phyloP scores from a whole-genome alignment of 2,797 vertebrate genomes.

The Hippoglossus hippoglossus region DNA sequence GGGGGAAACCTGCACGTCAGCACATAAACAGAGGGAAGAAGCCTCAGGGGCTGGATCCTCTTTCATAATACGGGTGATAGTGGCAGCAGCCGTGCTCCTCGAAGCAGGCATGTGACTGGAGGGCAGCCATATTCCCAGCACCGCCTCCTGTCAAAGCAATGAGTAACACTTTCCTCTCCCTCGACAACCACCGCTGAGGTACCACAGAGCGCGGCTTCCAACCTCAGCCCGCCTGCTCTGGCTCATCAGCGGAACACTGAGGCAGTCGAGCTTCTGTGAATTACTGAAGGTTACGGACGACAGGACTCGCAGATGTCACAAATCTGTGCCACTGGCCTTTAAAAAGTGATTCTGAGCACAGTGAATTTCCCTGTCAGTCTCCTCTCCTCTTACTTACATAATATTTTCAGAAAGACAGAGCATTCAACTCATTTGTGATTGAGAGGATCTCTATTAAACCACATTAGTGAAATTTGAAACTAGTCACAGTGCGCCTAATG shows the following conservation, averaged over 20 bases:
- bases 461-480: not conserved
- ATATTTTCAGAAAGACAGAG: constrained; percentile 23
- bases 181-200: constrained; percentile 31
- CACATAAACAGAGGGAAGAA: constrained; percentile 42
- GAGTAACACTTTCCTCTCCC: constrained; percentile 57
- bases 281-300: constrained; percentile 50
- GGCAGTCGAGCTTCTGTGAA: constrained; percentile 16
- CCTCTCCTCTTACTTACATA: not conserved
- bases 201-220: constrained; percentile 30
- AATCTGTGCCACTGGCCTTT: constrained; percentile 17
- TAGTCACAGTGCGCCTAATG: not conserved
- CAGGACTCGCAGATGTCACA: constrained; percentile 18
- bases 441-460: not conserved
- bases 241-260: constrained; percentile 22
- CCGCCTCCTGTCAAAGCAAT: constrained; percentile 37
- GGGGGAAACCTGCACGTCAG: constrained; percentile 47
- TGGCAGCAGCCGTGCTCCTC: constrained; percentile 35
- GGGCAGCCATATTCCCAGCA: constrained; percentile 47
- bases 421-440: not conserved
- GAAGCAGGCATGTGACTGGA: constrained; percentile 43
- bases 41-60: constrained; percentile 40
- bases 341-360: constrained; percentile 17
- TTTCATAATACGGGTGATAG: constrained; percentile 62
- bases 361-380: constrained; percentile 1
- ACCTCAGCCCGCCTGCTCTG: constrained; percentile 24